These are phyloP conservation scores for Torymus auratus DNA, from an alignment of 2,888 invertebrate genomes.

Conservation along the genomic window DNA sequence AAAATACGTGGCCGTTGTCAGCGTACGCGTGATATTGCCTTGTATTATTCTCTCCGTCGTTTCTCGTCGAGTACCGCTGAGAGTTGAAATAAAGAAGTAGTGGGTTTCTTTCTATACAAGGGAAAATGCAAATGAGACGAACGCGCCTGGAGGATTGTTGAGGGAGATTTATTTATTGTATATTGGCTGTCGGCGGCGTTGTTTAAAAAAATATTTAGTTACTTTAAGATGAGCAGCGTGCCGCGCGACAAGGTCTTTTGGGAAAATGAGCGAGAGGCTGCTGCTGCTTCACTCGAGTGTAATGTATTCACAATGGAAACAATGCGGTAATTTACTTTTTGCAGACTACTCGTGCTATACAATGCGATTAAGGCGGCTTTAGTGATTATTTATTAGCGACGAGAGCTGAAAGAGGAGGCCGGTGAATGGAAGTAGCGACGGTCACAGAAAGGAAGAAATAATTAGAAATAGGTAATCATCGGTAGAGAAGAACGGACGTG, in stretches of 20 bases:
- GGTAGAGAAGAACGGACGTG: no score
- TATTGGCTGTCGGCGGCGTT: slow-evolving; percentile 50
- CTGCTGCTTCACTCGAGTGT: slow-evolving; percentile 9
- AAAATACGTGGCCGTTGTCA: slow-evolving; percentile 19
- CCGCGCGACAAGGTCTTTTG: slow-evolving; percentile 27
- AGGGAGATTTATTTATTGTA: slow-evolving; percentile 48
- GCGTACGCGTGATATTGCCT: background rate
- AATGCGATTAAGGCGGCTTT: background rate
- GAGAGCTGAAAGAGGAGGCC: background rate
- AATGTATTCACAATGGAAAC: slow-evolving; percentile 18
- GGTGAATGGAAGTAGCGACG: no score
- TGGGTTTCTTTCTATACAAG: background rate
- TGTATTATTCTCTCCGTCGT: background rate
- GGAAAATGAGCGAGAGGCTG: slow-evolving; percentile 33
- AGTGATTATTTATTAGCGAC: background rate
- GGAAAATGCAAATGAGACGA: slow-evolving; percentile 35
- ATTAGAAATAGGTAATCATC: no score
- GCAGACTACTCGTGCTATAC: background rate
- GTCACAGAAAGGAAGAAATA: no score
- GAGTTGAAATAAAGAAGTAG: background rate
- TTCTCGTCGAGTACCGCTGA: background rate
- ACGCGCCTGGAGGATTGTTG: background rate
- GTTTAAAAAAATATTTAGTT: slow-evolving; percentile 39
- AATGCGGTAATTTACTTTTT: slow-evolving; percentile 42
- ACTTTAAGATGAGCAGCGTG: background rate